Percentiles rank a stretch among this genome's conserved stretches.
Conservation (phyloP, 2,797 vertebrate species). For the Acrocephalus scirpaceus region DNA sequence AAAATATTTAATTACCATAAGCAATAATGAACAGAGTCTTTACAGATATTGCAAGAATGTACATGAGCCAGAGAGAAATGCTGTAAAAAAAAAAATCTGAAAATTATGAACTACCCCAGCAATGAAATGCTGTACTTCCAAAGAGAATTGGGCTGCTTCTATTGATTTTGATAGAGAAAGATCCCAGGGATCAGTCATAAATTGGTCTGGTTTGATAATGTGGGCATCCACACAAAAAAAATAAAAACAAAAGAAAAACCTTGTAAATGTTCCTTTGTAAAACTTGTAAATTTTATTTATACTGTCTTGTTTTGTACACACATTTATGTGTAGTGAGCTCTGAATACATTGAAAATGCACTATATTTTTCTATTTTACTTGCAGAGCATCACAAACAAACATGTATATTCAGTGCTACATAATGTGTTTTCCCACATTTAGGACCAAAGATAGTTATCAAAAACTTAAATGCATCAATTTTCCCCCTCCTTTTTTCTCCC, state of each 20-base stretch:
- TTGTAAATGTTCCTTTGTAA: conserved; percentile 99
- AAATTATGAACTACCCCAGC: conserved; percentile 82
- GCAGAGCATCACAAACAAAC: conserved; percentile 91
- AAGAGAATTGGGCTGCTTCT: conserved; percentile 94
- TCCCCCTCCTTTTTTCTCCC: conserved; percentile 59
- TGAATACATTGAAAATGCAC: conserved; percentile 99
- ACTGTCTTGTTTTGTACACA: conserved; percentile 93
- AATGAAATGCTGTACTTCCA: conserved; percentile 87
- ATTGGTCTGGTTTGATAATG: conserved; percentile 82
- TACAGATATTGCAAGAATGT: conserved; percentile 75
- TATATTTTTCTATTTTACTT: conserved; percentile 99
- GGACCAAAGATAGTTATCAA: conserved; percentile 98
- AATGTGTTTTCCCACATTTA: conserved; percentile 94
- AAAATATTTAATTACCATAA: conserved; percentile 75
- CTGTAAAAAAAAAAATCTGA: conserved; percentile 77
- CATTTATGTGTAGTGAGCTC: conserved; percentile 96
- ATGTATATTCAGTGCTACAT: conserved; percentile 96
- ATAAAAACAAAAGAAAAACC: conserved; percentile 55
- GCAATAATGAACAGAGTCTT: conserved; percentile 82
- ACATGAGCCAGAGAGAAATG: conserved; percentile 73
- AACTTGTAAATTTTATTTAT: conserved; percentile 99
- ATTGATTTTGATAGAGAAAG: conserved; percentile 80
- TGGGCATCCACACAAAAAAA: conserved; percentile 83
- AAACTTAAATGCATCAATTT: conserved; percentile 80
- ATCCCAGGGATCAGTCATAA: conserved; percentile 83